Evolutionary conservation across 2,888 invertebrate species (phyloP).

Genomic region (Chrysolina oricalcia): DNA sequence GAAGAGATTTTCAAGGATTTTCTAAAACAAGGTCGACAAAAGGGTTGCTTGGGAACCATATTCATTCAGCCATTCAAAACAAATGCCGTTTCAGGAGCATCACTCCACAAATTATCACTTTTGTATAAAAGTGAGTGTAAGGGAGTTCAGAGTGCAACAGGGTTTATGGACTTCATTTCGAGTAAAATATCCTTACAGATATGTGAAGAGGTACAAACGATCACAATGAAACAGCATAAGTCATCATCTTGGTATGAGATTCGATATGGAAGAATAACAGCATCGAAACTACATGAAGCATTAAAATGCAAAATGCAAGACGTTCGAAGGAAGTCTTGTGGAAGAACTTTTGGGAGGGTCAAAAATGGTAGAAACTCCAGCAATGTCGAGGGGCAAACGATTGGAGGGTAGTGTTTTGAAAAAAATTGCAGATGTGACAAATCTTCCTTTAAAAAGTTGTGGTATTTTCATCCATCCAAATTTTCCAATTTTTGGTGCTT

Average conservation of each 20-base stretch:
- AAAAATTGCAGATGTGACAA: not conserved
- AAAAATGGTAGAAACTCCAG: not conserved
- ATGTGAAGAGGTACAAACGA: not conserved
- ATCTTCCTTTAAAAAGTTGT: not conserved
- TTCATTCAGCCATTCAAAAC: not conserved
- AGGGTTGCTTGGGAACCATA: slow-evolving; percentile 4
- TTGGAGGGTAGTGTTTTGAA: not conserved
- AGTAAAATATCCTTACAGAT: not conserved
- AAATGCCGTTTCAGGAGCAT: not conserved
- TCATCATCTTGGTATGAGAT: not conserved
- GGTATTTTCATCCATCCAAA: not conserved
- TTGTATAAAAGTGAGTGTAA: not conserved
- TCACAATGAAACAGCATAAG: slow-evolving; percentile 12
- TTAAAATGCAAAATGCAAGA: not conserved
- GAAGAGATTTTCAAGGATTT: not conserved
- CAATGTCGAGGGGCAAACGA: not conserved
- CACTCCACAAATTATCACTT: not conserved
- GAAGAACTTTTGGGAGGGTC: not conserved
- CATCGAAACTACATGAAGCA: slow-evolving; percentile 9
- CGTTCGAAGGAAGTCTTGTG: not conserved
- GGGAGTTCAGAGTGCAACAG: not conserved
- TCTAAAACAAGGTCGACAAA: not conserved
- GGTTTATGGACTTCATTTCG: not conserved
- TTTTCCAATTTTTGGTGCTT: slow-evolving; percentile 13
- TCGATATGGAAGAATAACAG: slow-evolving; percentile 16